Base-by-base conservation (phyloP, 2,888 invertebrate species). In the Mythimna loreyi region DNA sequence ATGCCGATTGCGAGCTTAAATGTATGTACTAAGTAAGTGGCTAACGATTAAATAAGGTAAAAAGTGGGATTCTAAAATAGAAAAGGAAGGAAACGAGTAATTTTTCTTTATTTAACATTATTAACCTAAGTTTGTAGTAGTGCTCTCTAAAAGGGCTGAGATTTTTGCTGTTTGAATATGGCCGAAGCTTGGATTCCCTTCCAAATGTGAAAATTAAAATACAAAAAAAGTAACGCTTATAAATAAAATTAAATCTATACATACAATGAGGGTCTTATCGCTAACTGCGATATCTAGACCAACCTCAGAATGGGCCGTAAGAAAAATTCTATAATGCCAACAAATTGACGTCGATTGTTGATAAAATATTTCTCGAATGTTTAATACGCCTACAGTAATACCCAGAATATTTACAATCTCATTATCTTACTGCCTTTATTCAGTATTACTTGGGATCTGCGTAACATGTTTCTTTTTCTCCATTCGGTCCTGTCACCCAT, bases 1-100 rank as follows among this genome's bases (percentile, higher is more conserved):
- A 73, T 78, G 69, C 75, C 74, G 64, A 83, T 80, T 79, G 67
- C 69, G 58, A 67, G 79, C 72, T 66, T 67, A 66, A 71, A 62
- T 63, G 28, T 70, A 65, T 60, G 40, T 61, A 47, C 62, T 57
- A 62, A 52, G 57, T 60, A 65, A 53, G 57, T 67, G 33, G 52
- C 57, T 25, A 30, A 28, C 49, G 36, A 63, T 63, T 63, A 75
- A 25, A 45, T 21, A 36, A 19, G 11, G 19, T 62, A 82, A 82
- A 65, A 69, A 28, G 40, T 21, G 52, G 62, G 55, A 73, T 68
- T 66, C 59, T 64, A 63, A 58, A 67, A 67, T 47, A 59, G 40
- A 33, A 59, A 53, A 45, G 53, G 62, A 61, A 71, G 79, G 80
- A 78, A 78, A 59, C 53, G 19, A 7, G 0, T 13, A 19, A 0